Conservation (phyloP, 1,140 invertebrate species). For the Caenorhabditis brenneri region DNA sequence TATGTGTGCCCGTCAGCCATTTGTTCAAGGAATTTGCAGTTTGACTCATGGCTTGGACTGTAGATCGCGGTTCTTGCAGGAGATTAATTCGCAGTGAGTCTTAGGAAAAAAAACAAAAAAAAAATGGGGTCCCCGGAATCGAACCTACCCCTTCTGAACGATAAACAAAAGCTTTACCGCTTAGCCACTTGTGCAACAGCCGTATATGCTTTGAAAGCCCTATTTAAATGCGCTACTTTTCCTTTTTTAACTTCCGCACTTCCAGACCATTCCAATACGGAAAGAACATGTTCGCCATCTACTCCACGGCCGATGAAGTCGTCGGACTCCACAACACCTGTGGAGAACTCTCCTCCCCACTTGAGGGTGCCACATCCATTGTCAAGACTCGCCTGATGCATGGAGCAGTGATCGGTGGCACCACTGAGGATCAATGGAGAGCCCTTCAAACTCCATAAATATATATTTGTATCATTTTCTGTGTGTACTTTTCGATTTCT, state of each 20-base stretch:
- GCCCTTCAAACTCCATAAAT: constrained; percentile 4
- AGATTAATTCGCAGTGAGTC: constrained; percentile 52
- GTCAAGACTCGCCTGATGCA: constrained; percentile 55
- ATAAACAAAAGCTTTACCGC: neutral
- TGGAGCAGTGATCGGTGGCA: constrained; percentile 23
- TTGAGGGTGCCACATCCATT: constrained; percentile 53
- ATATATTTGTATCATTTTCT: neutral
- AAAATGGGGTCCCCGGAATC: neutral
- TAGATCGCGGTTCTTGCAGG: constrained; percentile 54
- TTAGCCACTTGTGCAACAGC: too few relatives aligned
- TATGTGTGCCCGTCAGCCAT: constrained; percentile 54
- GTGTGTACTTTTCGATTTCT: neutral
- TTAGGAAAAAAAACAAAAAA: neutral
- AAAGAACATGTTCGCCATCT: constrained; percentile 55
- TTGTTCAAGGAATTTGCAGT: constrained; percentile 51
- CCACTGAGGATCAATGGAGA: constrained; percentile 20
- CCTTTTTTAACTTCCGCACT: too few relatives aligned
- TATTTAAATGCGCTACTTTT: neutral
- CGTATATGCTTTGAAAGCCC: too few relatives aligned
- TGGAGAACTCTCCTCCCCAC: constrained; percentile 49
- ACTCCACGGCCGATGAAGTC: constrained; percentile 54
- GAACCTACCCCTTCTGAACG: neutral
- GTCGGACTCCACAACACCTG: constrained; percentile 40
- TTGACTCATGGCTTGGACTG: constrained; percentile 52
- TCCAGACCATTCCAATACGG: constrained; percentile 45